Conservation (phyloP, 2,888 invertebrate species). For the Pristionchus arcanus region DNA sequence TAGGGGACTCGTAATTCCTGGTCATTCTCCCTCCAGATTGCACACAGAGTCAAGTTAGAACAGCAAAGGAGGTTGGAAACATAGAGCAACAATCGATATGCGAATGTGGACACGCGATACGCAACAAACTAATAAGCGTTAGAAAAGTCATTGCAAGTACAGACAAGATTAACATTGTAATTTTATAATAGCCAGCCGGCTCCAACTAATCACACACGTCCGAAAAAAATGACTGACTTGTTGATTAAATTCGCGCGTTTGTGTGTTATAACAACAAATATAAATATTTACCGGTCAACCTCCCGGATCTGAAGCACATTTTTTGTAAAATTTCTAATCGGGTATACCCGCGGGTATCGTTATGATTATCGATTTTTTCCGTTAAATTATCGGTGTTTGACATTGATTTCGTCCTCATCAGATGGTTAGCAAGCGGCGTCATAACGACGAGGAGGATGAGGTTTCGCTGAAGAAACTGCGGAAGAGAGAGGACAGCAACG, state of each 20-base stretch:
- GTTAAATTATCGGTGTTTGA: not conserved
- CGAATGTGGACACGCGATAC: not conserved
- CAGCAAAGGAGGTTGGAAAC: not conserved
- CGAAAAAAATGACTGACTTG: not conserved
- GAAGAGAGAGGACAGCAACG: constrained; percentile 25
- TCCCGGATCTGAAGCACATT: not conserved
- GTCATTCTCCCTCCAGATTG: not conserved
- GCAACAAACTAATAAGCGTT: not conserved
- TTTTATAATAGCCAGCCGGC: no score
- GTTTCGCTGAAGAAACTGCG: constrained; percentile 43
- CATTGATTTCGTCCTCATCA: not conserved
- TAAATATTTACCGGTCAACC: not conserved
- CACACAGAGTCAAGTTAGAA: constrained; percentile 9
- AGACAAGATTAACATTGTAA: not conserved
- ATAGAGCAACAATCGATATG: not conserved
- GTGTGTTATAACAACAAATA: no score
- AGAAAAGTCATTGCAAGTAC: not conserved
- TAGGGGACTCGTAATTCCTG: constrained; percentile 40
- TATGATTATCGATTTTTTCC: not conserved
- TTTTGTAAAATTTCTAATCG: no score
- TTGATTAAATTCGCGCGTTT: constrained; percentile 11
- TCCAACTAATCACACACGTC: no score
- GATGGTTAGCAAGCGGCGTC: constrained; percentile 37
- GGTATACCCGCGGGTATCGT: no score
- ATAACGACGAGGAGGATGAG: constrained; percentile 29